phyloP scores from a whole-genome alignment of 2,797 vertebrate genomes.

The Trichosurus vulpecula region DNA sequence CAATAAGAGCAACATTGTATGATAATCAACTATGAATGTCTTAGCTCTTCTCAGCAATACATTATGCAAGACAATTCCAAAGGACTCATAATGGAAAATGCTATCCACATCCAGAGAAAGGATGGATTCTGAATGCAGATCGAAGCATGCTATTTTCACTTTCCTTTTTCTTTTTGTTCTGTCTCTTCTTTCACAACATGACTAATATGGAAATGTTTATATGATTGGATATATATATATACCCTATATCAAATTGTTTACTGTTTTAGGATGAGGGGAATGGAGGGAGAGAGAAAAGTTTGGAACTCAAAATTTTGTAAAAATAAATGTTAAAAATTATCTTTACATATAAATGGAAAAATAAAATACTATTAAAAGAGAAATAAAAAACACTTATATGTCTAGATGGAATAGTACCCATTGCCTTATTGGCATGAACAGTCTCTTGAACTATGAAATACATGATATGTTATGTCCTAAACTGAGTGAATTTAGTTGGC shows the following conservation, averaged over 20 bases:
- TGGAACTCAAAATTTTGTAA: not conserved
- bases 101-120: not conserved
- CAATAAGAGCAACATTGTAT: not conserved
- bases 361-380: no score
- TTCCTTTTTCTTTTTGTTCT: not conserved
- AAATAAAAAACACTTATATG: conserved; percentile 86
- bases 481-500: conserved; percentile 87
- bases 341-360: not conserved
- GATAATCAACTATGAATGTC: not conserved
- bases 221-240: not conserved
- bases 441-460: conserved; percentile 85
- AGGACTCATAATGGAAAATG: not conserved
- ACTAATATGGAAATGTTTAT: not conserved
- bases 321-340: not conserved
- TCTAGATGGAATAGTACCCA: conserved; percentile 88
- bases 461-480: conserved; percentile 90
- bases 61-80: not conserved
- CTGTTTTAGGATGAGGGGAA: not conserved
- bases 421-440: conserved; percentile 87
- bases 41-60: not conserved
- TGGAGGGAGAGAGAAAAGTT: not conserved
- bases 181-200: not conserved
- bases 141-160: not conserved
- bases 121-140: not conserved
- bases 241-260: not conserved